A percentile compares a stretch with the other conserved stretches of the same genome.
phyloP scores from a whole-genome alignment of 2,888 invertebrate species.

The Apotomis betuletana region DNA sequence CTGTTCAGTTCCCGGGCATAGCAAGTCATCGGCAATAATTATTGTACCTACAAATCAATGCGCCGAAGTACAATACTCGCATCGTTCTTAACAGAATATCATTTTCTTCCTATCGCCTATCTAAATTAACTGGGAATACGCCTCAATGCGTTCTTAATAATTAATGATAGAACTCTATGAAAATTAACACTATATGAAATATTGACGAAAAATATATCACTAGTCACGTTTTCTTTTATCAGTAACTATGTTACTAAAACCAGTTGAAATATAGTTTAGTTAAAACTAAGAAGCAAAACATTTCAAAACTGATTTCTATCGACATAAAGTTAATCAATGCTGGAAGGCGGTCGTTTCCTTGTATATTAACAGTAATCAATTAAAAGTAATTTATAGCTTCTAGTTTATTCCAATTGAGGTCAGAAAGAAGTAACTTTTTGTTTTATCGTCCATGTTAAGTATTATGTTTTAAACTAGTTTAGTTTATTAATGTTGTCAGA shows the following conservation, averaged over 20 bases:
- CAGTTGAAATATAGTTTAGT: constrained; percentile 12
- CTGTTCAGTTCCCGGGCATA: constrained; percentile 47
- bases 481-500: constrained; percentile 30
- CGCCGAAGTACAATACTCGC: constrained; percentile 47
- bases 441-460: constrained; percentile 70
- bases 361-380: constrained; percentile 75
- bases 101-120: constrained; percentile 43
- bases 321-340: constrained; percentile 74
- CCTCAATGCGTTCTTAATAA: constrained; percentile 10
- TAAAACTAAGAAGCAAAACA: constrained; percentile 50
- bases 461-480: constrained; percentile 63
- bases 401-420: constrained; percentile 58
- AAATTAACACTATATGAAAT: background rate
- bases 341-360: constrained; percentile 67
- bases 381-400: constrained; percentile 71
- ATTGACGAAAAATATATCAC: constrained; percentile 3
- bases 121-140: constrained; percentile 36
- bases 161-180: constrained; percentile 15
- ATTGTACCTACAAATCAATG: constrained; percentile 52
- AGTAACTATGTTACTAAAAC: background rate
- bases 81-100: constrained; percentile 43
- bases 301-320: constrained; percentile 60
- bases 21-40: constrained; percentile 69
- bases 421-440: constrained; percentile 64
- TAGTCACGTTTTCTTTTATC: background rate